These are phyloP conservation scores for Riptortus pedestris DNA, from an alignment of 1,140 invertebrate species.

Conservation along the genomic window DNA sequence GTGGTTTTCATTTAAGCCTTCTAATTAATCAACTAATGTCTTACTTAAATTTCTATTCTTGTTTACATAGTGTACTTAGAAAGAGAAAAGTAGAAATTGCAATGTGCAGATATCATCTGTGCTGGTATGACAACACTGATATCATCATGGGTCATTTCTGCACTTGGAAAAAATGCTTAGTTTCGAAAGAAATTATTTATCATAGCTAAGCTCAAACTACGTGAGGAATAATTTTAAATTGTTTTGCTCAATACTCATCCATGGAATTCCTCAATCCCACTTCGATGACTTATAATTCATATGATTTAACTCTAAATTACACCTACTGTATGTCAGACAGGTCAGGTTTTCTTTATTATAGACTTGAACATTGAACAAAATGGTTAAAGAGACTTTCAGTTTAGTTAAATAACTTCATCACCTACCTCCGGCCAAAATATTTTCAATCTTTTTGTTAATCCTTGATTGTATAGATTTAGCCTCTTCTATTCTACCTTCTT, in stretches of 20 bases:
- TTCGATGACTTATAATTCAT: background rate
- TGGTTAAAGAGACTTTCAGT: background rate
- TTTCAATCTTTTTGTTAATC: conserved; percentile 1
- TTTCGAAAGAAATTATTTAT: too few species aligned
- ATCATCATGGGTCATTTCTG: too few species aligned
- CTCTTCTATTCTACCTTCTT: background rate
- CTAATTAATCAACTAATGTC: too few species aligned
- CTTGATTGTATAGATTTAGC: background rate
- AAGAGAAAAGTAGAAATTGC: too few species aligned
- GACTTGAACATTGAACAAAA: background rate
- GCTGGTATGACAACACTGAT: too few species aligned
- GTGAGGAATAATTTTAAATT: background rate
- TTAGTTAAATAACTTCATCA: background rate
- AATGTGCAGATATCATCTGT: too few species aligned
- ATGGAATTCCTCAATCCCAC: background rate
- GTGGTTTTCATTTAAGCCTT: too few species aligned
- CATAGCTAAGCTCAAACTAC: too few species aligned
- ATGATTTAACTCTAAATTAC: background rate
- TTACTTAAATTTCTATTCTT: too few species aligned
- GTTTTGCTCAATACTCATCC: background rate
- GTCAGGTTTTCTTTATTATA: background rate
- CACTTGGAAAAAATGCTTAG: too few species aligned
- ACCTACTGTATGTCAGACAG: background rate
- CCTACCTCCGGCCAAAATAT: conserved; percentile 1
- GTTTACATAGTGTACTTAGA: too few species aligned